These are phyloP conservation scores for Oxygymnocypris stewartii DNA, from an alignment of 2,113 vertebrate species.

Conservation along the genomic window DNA sequence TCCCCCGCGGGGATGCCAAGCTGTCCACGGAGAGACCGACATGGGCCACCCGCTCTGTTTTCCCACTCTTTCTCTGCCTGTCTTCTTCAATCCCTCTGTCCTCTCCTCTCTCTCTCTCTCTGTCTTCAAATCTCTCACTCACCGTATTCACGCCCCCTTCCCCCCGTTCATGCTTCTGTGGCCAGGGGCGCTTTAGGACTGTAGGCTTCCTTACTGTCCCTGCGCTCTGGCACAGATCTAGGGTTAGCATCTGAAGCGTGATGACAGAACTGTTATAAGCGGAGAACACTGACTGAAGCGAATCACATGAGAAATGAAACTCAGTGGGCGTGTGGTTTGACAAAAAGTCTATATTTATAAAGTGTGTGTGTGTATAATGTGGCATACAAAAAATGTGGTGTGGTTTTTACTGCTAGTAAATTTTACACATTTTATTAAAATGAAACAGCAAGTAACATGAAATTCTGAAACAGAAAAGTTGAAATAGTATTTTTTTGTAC, in stretches of 20 bases:
- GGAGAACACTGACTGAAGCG: not conserved
- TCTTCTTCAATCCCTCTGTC: conserved; percentile 24
- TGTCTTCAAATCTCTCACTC: conserved; percentile 14
- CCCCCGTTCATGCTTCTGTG: conserved; percentile 1
- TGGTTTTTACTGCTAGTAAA: too few relatives aligned
- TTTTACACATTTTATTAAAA: too few relatives aligned
- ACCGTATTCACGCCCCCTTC: not conserved
- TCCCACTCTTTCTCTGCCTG: conserved; percentile 24
- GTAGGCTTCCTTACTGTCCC: not conserved
- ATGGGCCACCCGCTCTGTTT: conserved; percentile 45
- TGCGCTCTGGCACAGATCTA: not conserved
- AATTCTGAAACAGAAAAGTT: too few relatives aligned
- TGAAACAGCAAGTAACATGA: too few relatives aligned
- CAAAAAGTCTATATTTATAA: not conserved
- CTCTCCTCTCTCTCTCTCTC: conserved; percentile 7
- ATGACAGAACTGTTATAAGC: conserved; percentile 26
- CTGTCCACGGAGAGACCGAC: conserved; percentile 69
- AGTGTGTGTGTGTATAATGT: too few relatives aligned
- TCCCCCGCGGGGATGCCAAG: conserved; percentile 75
- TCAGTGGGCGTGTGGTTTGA: not conserved
- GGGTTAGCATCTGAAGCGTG: not conserved
- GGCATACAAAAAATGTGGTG: too few relatives aligned
- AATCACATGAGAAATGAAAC: not conserved
- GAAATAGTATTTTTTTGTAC: too few relatives aligned
- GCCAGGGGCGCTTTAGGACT: conserved; percentile 8